Evolutionary conservation across 2,888 invertebrate genomes (phyloP), one percentile per base, ranked within the genome.

Genomic region (Megastigmus dorsalis): DNA sequence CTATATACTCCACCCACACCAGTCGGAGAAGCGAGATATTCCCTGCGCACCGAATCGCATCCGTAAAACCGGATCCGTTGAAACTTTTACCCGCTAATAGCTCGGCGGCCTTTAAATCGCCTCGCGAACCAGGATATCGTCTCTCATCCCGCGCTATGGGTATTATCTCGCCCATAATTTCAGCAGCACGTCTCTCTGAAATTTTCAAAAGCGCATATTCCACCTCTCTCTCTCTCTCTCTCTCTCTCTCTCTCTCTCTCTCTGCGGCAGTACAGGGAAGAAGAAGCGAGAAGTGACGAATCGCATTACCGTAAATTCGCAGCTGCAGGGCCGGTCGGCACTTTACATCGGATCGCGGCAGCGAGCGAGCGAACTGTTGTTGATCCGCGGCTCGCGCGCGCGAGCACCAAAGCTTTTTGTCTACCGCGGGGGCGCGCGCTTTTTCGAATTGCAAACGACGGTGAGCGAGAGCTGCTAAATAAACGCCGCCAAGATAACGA

Each of bases 401-500:
- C n/a, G n/a, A n/a, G n/a, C n/a, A n/a, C n/a, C 48, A 1, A 13
- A n/a, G 36, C 33, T 52, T 60, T 59, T 36, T 55, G 55, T n/a
- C n/a, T n/a, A n/a, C 41, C 59, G 41, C 43, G 26, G 41, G 60
- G 45, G n/a, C 55, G 50, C 48, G 26, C 59, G 55, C 57, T 66
- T 36, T 73, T 72, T 20, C 63, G 73, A 69, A 66, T 73, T 66
- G 66, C 73, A 70, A 76, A 70, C 70, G 66, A 73, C 57, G 59
- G n/a, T n/a, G n/a, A 45, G 15, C 62, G 18, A 71, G 30, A 65
- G 30, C 60, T 52, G 70, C 10, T 70, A 74, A 74, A 77, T 77
- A 68, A 71, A 74, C 65, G 54, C 54, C 62, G 52, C 28, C 38
- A 62, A 76, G 76, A 77, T 77, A 77, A 77, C 76, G 63, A 54